Evolutionary conservation across 2,888 invertebrate genomes (phyloP), one percentile per base, ranked within the genome.

Genomic region (Calliopum simillimum): DNA sequence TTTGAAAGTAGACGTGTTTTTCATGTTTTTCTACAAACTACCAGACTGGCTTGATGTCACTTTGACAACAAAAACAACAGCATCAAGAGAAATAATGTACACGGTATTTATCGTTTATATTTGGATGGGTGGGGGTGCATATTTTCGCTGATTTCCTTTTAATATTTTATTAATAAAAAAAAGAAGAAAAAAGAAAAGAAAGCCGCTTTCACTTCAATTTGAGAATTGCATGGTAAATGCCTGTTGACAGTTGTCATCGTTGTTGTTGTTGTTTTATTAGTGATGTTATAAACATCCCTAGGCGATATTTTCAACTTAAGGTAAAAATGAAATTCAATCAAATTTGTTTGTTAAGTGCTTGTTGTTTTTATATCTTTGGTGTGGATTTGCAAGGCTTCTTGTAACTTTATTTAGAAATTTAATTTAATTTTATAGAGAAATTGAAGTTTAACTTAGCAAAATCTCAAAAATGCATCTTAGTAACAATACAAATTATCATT

Each of bases 41-140:
- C 33, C 49, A 6, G 49, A 49, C 49, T n/a, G 69, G 44, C 69
- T 65, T 63, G 63, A 65, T 65, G 64, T 70, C 70, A 59, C 70
- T 11, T 21, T 21, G 21, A 51, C 13, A 51, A n/a, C n/a, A 16
- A 14, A 14, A 51, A 14, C 51, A 51, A 51, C 33, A 49, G 58
- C 33, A 33, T 33, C 33, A 33, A 6, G 3, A 33, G 4, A 4
- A 8, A 8, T 8, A 33, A 33, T 33, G 33, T 33, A 33, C 33
- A 33, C 33, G 33, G 33, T 33, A 33, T 33, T 33, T 33, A 33
- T 33, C 33, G 33, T 33, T 33, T 25, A 14, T 14, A 1, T 12
- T 19, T 1, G 19, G 8, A 19, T 53, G 53, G 19, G 19, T 53
- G 53, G 16, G 53, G 19, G 19, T 53, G 53, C 53, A 16, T 53